These are phyloP conservation scores for Oscheius onirici DNA, from an alignment of 2,888 invertebrate species.

Conservation along the genomic window DNA sequence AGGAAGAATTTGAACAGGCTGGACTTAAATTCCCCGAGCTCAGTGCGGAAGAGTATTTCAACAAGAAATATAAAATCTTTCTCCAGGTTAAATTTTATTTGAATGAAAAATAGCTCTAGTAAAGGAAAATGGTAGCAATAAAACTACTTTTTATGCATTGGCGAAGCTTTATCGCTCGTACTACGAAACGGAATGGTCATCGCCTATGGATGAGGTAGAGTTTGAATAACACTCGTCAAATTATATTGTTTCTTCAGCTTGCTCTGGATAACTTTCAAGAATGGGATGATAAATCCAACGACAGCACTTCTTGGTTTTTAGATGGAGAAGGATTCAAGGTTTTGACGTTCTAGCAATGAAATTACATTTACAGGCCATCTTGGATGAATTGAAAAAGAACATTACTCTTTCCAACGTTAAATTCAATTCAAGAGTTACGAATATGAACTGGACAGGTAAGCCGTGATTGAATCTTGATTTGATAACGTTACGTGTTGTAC, in stretches of 20 bases:
- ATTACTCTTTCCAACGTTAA: slow-evolving; percentile 43
- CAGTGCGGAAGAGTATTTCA: slow-evolving; percentile 15
- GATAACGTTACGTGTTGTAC: background rate
- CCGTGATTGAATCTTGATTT: background rate
- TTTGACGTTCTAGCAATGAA: background rate
- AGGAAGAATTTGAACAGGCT: background rate
- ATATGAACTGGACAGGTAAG: slow-evolving; percentile 35
- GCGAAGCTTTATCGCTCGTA: slow-evolving; percentile 46
- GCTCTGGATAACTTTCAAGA: slow-evolving; percentile 47
- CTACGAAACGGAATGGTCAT: slow-evolving; percentile 64
- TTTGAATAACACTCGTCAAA: background rate
- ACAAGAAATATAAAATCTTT: background rate
- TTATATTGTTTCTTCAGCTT: slow-evolving; percentile 42
- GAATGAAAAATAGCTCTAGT: background rate
- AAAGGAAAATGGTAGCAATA: too few relatives aligned
- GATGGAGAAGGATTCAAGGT: slow-evolving; percentile 28
- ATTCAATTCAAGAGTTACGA: slow-evolving; percentile 46
- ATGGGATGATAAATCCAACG: slow-evolving; percentile 57
- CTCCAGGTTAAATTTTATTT: background rate
- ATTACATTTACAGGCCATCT: slow-evolving; percentile 35
- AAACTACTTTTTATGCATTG: slow-evolving; percentile 30
- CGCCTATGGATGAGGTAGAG: slow-evolving; percentile 46
- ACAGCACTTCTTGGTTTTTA: slow-evolving; percentile 43
- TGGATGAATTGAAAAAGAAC: slow-evolving; percentile 41
- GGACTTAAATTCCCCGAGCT: background rate